phyloP scores from a whole-genome alignment of 2,888 invertebrate genomes.

The Drosophila pseudotalamancana region DNA sequence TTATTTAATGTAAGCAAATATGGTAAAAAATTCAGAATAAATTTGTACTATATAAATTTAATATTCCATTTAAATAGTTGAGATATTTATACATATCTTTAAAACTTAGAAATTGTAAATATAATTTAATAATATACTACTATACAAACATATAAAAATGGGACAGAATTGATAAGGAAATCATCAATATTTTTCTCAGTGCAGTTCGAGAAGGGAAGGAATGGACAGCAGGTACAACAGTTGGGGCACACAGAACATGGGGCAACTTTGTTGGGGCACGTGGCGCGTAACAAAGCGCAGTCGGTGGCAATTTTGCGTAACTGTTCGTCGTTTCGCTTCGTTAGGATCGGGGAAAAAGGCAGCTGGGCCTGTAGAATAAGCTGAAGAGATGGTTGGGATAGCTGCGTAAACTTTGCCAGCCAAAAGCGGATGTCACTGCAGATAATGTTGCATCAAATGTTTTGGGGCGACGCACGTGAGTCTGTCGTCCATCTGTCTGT shows the following conservation, averaged over 20 bases:
- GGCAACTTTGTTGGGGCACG: slow-evolving; percentile 65
- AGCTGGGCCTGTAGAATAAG: slow-evolving; percentile 1
- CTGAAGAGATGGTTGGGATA: slow-evolving; percentile 6
- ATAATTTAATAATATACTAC: no score
- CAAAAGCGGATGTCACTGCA: slow-evolving; percentile 66
- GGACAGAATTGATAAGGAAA: no score
- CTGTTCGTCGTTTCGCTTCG: slow-evolving; percentile 72
- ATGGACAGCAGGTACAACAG: background rate
- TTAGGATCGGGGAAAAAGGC: slow-evolving; percentile 42
- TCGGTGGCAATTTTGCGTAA: slow-evolving; percentile 78
- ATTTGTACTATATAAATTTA: no score
- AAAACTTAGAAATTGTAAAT: no score
- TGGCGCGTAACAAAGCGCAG: slow-evolving; percentile 75
- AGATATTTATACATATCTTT: no score
- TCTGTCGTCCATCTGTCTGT: slow-evolving; percentile 12
- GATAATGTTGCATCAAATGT: slow-evolving; percentile 68
- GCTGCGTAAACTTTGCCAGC: slow-evolving; percentile 60
- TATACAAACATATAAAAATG: no score
- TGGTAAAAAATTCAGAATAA: no score
- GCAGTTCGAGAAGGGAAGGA: background rate
- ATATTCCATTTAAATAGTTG: no score
- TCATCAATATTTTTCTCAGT: no score
- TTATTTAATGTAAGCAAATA: no score
- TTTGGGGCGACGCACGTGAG: slow-evolving; percentile 48
- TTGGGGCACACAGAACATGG: background rate